A percentile compares a stretch with the other conserved stretches of the same genome.
These are phyloP conservation scores for Ruditapes philippinarum DNA, from an alignment of 1,140 invertebrate genomes.

Conservation along the genomic window DNA sequence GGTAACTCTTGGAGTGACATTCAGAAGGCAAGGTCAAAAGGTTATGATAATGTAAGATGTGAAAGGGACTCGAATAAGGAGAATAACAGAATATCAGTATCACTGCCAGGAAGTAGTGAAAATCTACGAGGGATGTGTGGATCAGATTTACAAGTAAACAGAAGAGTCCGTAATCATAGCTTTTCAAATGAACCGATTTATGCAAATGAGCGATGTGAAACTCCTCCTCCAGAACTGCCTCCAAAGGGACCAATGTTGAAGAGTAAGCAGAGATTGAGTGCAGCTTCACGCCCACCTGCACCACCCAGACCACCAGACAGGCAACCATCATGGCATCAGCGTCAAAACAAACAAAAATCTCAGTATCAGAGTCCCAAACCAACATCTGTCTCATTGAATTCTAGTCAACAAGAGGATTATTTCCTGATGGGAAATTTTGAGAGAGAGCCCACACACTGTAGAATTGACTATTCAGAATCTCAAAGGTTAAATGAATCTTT, in stretches of 20 bases:
- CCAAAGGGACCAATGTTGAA: conserved; percentile 82
- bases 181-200: conserved; percentile 74
- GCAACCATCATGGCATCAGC: conserved; percentile 52
- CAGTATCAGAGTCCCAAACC: conserved; percentile 26
- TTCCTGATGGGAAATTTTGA: conserved; percentile 79
- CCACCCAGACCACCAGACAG: conserved; percentile 75
- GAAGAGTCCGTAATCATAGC: conserved; percentile 22
- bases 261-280: conserved; percentile 57
- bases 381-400: conserved; percentile 38
- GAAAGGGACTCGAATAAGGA: conserved; percentile 61
- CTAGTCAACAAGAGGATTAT: conserved; percentile 75
- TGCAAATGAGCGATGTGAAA: conserved; percentile 74
- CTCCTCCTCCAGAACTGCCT: conserved; percentile 80
- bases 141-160: conserved; percentile 50
- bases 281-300: conserved; percentile 21
- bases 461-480: conserved; percentile 48
- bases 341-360: conserved; percentile 36
- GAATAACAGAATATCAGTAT: conserved; percentile 61
- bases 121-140: conserved; percentile 53
- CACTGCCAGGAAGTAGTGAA: conserved; percentile 61
- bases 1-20: conserved; percentile 21
- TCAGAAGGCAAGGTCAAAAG: conserved; percentile 23
- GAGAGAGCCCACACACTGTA: conserved; percentile 67
- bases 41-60: conserved; percentile 66
- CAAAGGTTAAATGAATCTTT: conserved; percentile 45